Conservation (phyloP, 2,888 invertebrate genomes). For the Sthenelais limicola region DNA sequence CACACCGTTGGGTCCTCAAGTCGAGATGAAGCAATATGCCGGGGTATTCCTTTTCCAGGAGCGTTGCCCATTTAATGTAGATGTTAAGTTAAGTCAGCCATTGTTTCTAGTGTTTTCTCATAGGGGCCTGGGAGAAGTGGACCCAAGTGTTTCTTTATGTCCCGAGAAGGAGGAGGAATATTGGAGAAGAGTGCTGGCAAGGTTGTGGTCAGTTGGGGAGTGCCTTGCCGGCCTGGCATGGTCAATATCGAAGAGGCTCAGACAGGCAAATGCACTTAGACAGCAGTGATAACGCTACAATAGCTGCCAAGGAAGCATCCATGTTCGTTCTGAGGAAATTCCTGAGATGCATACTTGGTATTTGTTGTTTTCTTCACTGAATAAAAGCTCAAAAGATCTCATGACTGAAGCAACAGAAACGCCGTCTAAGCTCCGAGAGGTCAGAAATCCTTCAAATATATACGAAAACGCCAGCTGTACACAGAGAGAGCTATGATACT, state of each 20-base stretch:
- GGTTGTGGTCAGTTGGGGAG: conserved; percentile 35
- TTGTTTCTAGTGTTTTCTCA: conserved; percentile 35
- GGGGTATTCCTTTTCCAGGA: conserved; percentile 10
- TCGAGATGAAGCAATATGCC: conserved; percentile 7
- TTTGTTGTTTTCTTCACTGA: conserved; percentile 37
- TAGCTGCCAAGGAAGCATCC: conserved; percentile 29
- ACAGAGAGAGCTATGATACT: no score
- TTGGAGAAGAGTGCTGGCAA: conserved; percentile 22
- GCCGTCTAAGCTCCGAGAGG: no score
- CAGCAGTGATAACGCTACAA: conserved; percentile 30
- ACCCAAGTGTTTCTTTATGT: conserved; percentile 37
- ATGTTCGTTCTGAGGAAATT: conserved; percentile 25
- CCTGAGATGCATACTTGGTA: conserved; percentile 32
- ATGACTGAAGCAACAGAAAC: no score
- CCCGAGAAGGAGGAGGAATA: conserved; percentile 24
- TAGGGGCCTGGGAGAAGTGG: conserved; percentile 3
- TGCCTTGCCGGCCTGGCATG: conserved; percentile 13
- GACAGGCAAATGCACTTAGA: conserved; percentile 40
- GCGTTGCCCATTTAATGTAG: conserved; percentile 26
- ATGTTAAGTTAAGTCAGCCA: conserved; percentile 32
- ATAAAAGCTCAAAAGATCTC: no score
- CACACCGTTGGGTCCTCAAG: no score
- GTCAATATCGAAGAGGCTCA: conserved; percentile 29
- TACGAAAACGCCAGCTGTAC: no score
- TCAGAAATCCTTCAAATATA: no score